A percentile compares a stretch with the other conserved stretches of the same genome.
These are phyloP conservation scores for Hirtodrosophila trivittata DNA, from an alignment of 2,888 invertebrate species.

Conservation along the genomic window DNA sequence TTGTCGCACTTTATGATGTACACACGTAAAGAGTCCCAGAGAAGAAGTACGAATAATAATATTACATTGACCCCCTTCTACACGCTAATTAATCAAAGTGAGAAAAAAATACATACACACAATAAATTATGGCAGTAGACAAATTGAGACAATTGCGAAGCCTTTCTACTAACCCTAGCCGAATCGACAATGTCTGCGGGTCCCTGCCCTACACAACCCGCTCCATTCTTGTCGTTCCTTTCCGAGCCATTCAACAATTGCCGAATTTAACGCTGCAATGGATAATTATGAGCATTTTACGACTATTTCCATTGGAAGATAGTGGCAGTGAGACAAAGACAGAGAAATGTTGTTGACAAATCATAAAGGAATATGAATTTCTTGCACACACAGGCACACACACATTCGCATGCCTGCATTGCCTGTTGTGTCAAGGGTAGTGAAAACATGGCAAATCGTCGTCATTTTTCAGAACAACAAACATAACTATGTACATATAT, in stretches of 20 bases:
- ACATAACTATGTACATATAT: too few species aligned
- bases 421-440: slow-evolving; percentile 25
- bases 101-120: slow-evolving; percentile 54
- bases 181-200: slow-evolving; percentile 33
- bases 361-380: slow-evolving; percentile 55
- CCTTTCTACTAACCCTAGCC: slow-evolving; percentile 21
- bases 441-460: background rate
- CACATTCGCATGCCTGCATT: slow-evolving; percentile 10
- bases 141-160: slow-evolving; percentile 59
- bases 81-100: slow-evolving; percentile 64
- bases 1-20: slow-evolving; percentile 20
- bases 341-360: slow-evolving; percentile 68
- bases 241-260: slow-evolving; percentile 52
- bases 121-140: slow-evolving; percentile 55
- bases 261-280: slow-evolving; percentile 82
- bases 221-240: background rate
- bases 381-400: slow-evolving; percentile 23
- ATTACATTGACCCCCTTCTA: slow-evolving; percentile 35
- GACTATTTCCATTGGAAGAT: slow-evolving; percentile 65
- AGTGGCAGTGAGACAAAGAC: slow-evolving; percentile 39
- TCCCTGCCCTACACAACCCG: slow-evolving; percentile 12
- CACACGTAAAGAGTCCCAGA: slow-evolving; percentile 7
- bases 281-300: slow-evolving; percentile 81
- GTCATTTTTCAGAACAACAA: background rate
- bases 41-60: background rate